These are phyloP conservation scores for Dermolepida albohirtum DNA, from an alignment of 2,888 invertebrate species.

Conservation along the genomic window DNA sequence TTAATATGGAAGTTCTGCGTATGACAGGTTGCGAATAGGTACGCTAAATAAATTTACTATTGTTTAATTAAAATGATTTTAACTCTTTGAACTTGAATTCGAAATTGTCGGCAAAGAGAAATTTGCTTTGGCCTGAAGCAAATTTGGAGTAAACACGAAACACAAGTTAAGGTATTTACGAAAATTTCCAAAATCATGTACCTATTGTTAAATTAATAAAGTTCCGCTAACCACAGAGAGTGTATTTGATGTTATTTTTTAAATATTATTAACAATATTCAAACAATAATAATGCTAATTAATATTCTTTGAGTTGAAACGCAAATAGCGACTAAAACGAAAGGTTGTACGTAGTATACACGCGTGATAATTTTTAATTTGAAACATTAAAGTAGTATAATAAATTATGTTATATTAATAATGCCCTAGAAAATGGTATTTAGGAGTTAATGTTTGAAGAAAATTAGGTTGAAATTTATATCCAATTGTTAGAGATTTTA, in stretches of 20 bases:
- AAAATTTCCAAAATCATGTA: background rate
- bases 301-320: no score
- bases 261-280: no score
- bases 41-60: constrained; percentile 33
- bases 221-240: background rate
- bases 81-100: constrained; percentile 31
- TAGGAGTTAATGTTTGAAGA: no score
- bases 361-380: no score
- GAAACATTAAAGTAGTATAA: no score
- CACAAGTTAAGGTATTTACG: background rate
- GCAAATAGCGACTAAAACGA: no score
- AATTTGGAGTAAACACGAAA: constrained; percentile 13
- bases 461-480: no score
- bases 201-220: background rate
- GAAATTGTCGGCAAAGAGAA: constrained; percentile 10
- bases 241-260: background rate
- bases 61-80: constrained; percentile 34
- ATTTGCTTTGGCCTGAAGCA: constrained; percentile 1
- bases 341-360: no score
- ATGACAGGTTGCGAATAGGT: constrained; percentile 31
- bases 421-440: no score
- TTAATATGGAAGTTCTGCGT: constrained; percentile 36
- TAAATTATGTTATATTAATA: no score
- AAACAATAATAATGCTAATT: no score
- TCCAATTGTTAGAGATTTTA: background rate